Base-by-base conservation (phyloP, 2,113 vertebrate genomes). In the Lepisosteus oculatus region DNA sequence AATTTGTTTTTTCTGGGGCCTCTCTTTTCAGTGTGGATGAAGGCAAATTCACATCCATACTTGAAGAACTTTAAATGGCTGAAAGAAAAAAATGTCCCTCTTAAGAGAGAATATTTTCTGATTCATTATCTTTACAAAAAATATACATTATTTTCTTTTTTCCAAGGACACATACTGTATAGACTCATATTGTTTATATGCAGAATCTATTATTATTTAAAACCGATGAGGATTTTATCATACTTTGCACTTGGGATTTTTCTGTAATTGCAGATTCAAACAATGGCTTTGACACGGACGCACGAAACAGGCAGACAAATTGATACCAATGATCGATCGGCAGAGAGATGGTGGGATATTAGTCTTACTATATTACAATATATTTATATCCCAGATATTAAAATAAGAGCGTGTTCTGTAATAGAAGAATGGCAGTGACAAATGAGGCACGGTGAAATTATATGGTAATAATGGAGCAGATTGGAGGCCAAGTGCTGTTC, bases 401-500 rank as follows among this genome's bases (percentile, higher is more conserved):
- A 71, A 80, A 72, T 69, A 68, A 82, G 75, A 80, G 73, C 8
- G 6, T 2, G 55, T 70, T 51, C 77, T 78, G 75, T 83, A 78
- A 82, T 79, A 74, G 81, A 81, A 8, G 70, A 0, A 75, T 83
- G 87, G 81, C 86, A 81, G 77, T 87, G 91, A 90, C 74, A 80
- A 85, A 86, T 83, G 81, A 82, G 65, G 67, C 74, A 65, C 76
- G 71, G 67, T 67, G 68, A 79, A 73, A 65, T 64, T 77, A 79
- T 77, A 56, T 79, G 80, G 74, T 61, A 79, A 75, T 77, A 78
- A 71, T 65, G n/a, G 78, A 83, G 80, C 79, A 87, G 85, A 64
- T 80, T 83, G 85, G 72, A 81, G 69, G 76, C 71, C 54, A 59
- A 76, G 56, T 62, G 0, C 0, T 8, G 72, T 80, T 85, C 78